A percentile compares a stretch with the other conserved stretches of the same genome.
These are phyloP conservation scores for Fistularia tabacaria DNA, from an alignment of 2,797 vertebrate species.

Conservation along the genomic window DNA sequence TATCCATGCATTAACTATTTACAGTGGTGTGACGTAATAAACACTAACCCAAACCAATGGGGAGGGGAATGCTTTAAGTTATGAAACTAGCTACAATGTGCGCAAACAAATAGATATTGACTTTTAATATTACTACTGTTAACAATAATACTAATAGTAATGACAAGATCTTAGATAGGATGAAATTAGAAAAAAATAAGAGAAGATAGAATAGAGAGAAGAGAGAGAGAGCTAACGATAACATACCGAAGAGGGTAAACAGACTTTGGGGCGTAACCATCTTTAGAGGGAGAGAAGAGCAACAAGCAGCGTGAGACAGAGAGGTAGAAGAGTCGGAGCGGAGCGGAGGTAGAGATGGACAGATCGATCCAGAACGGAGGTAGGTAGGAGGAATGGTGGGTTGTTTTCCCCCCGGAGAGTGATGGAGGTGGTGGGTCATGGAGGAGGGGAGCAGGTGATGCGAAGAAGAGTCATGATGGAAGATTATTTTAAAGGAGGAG, in stretches of 20 bases:
- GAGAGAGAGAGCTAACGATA: constrained; percentile 96
- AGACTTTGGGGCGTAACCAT: constrained; percentile 99
- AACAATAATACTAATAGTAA: constrained; percentile 22
- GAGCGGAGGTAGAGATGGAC: constrained; percentile 90
- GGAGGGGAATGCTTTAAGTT: constrained; percentile 18
- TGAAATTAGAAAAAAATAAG: constrained; percentile 74
- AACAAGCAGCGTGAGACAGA: constrained; percentile 99
- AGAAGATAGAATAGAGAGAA: constrained; percentile 60
- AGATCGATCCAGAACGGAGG: constrained; percentile 99
- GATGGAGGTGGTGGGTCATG: constrained; percentile 97
- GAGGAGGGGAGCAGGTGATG: constrained; percentile 82
- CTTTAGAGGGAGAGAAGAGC: constrained; percentile 99
- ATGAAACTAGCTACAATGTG: constrained; percentile 22
- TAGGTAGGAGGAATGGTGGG: constrained; percentile 81
- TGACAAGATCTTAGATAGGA: constrained; percentile 45
- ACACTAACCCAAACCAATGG: constrained; percentile 47
- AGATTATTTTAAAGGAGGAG: constrained; percentile 13
- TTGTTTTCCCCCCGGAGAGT: constrained; percentile 86
- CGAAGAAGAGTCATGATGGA: constrained; percentile 33
- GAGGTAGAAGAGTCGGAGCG: constrained; percentile 97
- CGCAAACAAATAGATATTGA: constrained; percentile 21
- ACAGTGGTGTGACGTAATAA: constrained; percentile 34
- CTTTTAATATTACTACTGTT: constrained; percentile 8
- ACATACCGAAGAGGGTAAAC: constrained; percentile 99
- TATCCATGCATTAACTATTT: constrained; percentile 86